Evolutionary conservation across 2,797 vertebrate species (phyloP), one percentile per base, ranked within the genome.

Genomic region (Phyllotis vaccarum): DNA sequence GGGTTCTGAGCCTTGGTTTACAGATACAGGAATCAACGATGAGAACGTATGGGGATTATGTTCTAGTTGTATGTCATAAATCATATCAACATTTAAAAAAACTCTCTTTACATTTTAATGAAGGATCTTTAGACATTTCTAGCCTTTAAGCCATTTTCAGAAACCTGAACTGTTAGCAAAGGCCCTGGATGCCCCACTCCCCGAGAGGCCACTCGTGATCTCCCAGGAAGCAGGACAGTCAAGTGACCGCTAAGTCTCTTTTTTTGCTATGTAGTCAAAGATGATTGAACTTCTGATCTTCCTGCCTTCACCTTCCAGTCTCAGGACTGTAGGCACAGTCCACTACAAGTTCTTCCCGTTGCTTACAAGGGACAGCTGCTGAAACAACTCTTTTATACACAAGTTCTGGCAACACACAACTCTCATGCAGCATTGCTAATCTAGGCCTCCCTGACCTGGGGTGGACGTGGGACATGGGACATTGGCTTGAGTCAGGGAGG

Each of bases 41-140:
- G 89, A 70, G 40, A 60, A 6, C 11, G 40, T 16, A 54, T 13
- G 27, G 22, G 43, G 79, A 13, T 54, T 64, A n/a, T 6, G 5
- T 75, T 83, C 74, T 76, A 80, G 6, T 37, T 22, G 75, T 37
- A 6, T 62, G 21, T 79, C 13, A 80, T 24, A 54, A 68, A 14
- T 54, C 8, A 22, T 3, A 0, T n/a, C 17, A 76, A 64, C 43
- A 27, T 64, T 66, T 52, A 24, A 83, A 85, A n/a, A 6, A 62
- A 40, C 52, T 60, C 22, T 29, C n/a, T 87, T 89, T 80, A 76
- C 60, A 43, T 85, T 95, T 94, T 24, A 66, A 82, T 19, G 22
- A 7, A 46, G 34, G 58, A 19, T n/a, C 5, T 75, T 95, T 89
- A 52, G 52, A 34, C 56, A 24, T 76, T 86, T 49, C 80, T 17